Percentiles rank a stretch among this genome's conserved stretches.
These are phyloP conservation scores for Hoplostethus atlanticus DNA, from an alignment of 2,797 vertebrate genomes.

Conservation along the genomic window DNA sequence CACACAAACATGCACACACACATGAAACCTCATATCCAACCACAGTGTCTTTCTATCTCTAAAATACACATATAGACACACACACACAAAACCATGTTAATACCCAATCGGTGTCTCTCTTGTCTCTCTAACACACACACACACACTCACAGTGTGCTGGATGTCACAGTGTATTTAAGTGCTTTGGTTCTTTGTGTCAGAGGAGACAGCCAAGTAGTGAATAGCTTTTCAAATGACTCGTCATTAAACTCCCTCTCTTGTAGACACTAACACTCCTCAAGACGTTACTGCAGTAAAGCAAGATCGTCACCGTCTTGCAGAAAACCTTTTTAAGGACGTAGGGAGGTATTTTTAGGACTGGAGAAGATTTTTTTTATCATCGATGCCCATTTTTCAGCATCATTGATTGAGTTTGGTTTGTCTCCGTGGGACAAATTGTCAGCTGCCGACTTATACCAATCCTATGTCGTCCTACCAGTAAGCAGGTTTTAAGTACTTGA, in stretches of 20 bases:
- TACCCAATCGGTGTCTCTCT: neutral
- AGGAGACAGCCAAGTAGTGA: neutral
- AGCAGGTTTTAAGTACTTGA: constrained; percentile 62
- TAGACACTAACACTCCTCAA: neutral
- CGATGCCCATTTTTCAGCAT: constrained; percentile 33
- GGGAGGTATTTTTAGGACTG: neutral
- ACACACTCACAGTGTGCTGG: neutral
- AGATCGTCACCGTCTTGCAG: neutral
- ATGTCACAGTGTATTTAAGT: neutral
- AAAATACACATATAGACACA: neutral
- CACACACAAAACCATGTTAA: neutral
- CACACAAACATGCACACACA: too few species aligned
- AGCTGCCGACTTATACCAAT: constrained; percentile 53
- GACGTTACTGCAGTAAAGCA: neutral
- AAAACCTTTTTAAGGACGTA: neutral
- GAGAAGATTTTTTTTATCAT: neutral
- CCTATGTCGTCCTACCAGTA: constrained; percentile 61
- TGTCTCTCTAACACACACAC: too few species aligned
- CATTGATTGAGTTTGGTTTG: constrained; percentile 50
- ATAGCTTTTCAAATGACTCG: neutral
- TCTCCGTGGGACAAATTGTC: constrained; percentile 49
- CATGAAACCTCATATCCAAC: constrained; percentile 1
- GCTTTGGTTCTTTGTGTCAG: constrained; percentile 11
- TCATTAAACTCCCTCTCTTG: constrained; percentile 9
- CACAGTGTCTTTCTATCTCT: neutral